Conservation (phyloP, 2,888 invertebrate genomes). For the Congeria kusceri region DNA sequence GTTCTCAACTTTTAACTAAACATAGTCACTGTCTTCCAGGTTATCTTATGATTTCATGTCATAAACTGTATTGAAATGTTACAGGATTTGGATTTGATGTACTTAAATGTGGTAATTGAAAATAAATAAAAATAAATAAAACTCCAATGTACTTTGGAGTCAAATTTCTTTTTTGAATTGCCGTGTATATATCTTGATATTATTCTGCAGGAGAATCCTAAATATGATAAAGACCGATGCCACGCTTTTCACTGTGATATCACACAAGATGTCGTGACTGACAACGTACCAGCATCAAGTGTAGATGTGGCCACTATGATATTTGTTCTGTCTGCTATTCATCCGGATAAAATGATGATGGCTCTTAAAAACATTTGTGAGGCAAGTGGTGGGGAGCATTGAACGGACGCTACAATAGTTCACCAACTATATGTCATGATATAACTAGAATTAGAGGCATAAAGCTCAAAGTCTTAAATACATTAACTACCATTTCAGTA, state of each 20-base stretch:
- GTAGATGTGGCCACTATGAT: conserved; percentile 95
- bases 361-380: conserved; percentile 88
- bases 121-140: no score
- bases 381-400: conserved; percentile 67
- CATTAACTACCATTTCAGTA: no score
- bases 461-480: no score
- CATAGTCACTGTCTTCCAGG: no score
- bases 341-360: conserved; percentile 91
- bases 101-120: no score
- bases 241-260: conserved; percentile 94
- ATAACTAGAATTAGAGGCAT: background rate
- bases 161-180: no score
- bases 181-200: no score
- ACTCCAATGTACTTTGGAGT: no score
- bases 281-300: conserved; percentile 84
- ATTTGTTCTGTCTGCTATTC: conserved; percentile 97
- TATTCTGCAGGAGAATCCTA: conserved; percentile 84
- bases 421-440: background rate
- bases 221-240: conserved; percentile 89
- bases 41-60: no score
- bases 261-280: conserved; percentile 89
- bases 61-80: no score
- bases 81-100: no score
- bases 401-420: background rate
- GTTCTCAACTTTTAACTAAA: no score